Conservation (phyloP, 2,797 vertebrate species). For the Acanthis flammea region DNA sequence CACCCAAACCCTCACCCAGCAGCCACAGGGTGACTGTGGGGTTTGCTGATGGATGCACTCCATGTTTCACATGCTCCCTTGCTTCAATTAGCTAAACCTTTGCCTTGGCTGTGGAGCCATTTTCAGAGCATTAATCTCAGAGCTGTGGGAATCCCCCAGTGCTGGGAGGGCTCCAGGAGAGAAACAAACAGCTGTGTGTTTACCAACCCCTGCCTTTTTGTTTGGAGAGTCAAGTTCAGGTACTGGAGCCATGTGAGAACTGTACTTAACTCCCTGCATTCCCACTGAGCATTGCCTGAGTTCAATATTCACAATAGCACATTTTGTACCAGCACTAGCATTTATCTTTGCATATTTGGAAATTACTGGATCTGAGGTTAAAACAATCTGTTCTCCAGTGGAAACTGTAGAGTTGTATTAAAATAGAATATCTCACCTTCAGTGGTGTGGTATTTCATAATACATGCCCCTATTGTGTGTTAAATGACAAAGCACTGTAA, state of each 20-base stretch:
- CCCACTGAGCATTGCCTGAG: neutral
- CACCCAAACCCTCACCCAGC: neutral
- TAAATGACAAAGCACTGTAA: constrained; percentile 62
- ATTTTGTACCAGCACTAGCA: neutral
- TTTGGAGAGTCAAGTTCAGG: neutral
- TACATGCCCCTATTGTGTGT: constrained; percentile 35
- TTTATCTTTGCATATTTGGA: constrained; percentile 9
- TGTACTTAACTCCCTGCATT: neutral
- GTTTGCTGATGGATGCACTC: neutral
- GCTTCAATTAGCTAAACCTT: neutral
- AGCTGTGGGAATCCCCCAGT: neutral
- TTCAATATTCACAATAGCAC: neutral
- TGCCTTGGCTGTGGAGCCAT: neutral
- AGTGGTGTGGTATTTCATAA: constrained; percentile 46
- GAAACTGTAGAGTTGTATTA: neutral
- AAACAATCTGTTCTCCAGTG: constrained; percentile 24
- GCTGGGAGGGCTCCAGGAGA: neutral
- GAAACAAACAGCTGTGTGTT: neutral
- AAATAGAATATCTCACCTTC: constrained; percentile 43
- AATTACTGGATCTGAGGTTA: constrained; percentile 42
- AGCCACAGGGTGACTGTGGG: neutral
- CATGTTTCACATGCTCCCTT: neutral
- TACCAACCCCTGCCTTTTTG: neutral
- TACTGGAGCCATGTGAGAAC: neutral
- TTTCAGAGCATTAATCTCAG: neutral